Evolutionary conservation across 2,888 invertebrate genomes (phyloP), one percentile per base, ranked within the genome.

Genomic region (Monopis laevigella): DNA sequence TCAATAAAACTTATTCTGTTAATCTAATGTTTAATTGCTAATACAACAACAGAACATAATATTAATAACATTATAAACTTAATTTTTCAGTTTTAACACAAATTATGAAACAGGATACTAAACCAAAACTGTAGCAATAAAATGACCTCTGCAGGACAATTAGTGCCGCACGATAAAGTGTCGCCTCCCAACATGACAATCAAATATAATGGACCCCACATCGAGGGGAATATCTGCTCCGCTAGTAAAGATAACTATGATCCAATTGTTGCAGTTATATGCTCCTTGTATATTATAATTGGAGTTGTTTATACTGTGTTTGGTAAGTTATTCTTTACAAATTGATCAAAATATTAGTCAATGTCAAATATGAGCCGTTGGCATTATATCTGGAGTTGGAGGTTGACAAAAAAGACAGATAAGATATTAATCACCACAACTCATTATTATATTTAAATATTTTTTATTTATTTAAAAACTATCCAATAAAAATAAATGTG

Each of bases 261-360:
- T 54, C 82, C 87, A 35, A 73, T 85, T 34, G 78, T 86, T 17
- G 86, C 88, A 44, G 70, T 86, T 44, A 82, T 89, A 47, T 87
- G 88, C 65, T 85, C 86, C 46, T 85, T 89, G 80, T 88, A 88
- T 59, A 85, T 90, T 51, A 84, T 90, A 29, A 91, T 93, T 69
- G 93, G 93, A 45, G 85, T 93, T 51, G 86, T 93, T 43, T 93
- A 92, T 63, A 90, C 90, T 47, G 83, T 93, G 49, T 88, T 92
- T 63, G 93, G 92, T 92, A 14, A 32, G 14, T 32, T 14, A n/a
- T 11, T 28, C 6, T 6, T 28, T 28, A 28, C 11, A 7, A 5
- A 7, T 8, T 4, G 11, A 28, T n/a, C 11, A 5, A 6, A n/a
- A 5, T 28, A 5, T 28, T n/a, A 11, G 11, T 7, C 11, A 28